Percentiles rank a stretch among this genome's conserved stretches.
Evolutionary conservation across 2,888 invertebrate genomes (phyloP).

Genomic region (Eupithecia abbreviata): DNA sequence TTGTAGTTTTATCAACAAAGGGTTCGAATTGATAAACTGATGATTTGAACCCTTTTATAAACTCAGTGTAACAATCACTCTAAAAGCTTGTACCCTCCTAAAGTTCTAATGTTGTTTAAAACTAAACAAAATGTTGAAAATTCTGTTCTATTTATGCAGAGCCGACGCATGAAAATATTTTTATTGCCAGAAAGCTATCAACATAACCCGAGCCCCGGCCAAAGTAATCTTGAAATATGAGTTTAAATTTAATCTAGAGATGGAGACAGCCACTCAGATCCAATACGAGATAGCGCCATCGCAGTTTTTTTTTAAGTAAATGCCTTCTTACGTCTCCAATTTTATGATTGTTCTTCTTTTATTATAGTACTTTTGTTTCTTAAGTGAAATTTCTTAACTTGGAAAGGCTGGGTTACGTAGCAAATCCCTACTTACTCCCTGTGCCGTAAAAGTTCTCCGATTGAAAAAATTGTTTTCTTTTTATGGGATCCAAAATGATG

Average conservation of each 20-base stretch:
- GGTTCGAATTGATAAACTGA: not conserved
- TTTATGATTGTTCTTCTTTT: constrained; percentile 83
- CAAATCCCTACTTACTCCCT: constrained; percentile 80
- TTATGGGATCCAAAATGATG: constrained; percentile 39
- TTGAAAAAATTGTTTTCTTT: constrained; percentile 75
- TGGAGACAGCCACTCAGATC: constrained; percentile 35
- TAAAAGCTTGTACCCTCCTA: not conserved
- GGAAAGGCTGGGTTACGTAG: constrained; percentile 72
- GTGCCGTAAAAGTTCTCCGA: constrained; percentile 76
- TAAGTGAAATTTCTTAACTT: constrained; percentile 81
- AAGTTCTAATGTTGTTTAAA: not conserved
- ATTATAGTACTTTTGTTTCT: constrained; percentile 82
- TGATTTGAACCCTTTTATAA: no score
- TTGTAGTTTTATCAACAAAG: not conserved
- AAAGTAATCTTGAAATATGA: constrained; percentile 34
- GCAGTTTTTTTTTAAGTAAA: constrained; percentile 56
- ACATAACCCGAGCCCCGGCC: constrained; percentile 13
- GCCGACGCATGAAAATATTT: constrained; percentile 14
- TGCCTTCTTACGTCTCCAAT: constrained; percentile 72
- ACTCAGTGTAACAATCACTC: not conserved
- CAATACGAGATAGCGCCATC: constrained; percentile 41
- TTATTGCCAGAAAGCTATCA: constrained; percentile 19
- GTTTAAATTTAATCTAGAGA: constrained; percentile 38
- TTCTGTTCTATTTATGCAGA: not conserved
- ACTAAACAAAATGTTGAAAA: constrained; percentile 5